phyloP scores from a whole-genome alignment of 2,113 vertebrate species.

The Gnathonemus longibarbis region DNA sequence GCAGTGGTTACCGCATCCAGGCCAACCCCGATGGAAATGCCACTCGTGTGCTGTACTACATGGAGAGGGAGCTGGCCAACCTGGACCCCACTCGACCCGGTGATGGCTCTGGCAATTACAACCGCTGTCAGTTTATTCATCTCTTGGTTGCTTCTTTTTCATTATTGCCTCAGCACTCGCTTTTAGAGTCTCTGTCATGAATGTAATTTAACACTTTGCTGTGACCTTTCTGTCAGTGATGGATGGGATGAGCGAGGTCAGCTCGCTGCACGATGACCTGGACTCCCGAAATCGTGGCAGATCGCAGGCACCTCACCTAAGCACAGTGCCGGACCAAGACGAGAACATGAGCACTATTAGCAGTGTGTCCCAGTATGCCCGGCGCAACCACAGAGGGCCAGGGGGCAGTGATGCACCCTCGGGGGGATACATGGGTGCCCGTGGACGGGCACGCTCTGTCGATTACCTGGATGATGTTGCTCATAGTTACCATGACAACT shows the following conservation, averaged over 20 bases:
- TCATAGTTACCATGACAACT: conserved; percentile 42
- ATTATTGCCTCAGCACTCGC: neutral
- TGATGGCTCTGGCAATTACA: conserved; percentile 52
- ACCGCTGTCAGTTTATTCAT: conserved; percentile 59
- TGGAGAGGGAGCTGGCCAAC: conserved; percentile 81
- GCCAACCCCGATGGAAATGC: conserved; percentile 78
- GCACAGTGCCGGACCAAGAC: conserved; percentile 59
- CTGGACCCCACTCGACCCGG: conserved; percentile 70
- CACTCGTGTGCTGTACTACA: conserved; percentile 80
- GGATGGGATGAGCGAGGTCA: conserved; percentile 75
- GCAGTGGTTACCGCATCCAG: conserved; percentile 82
- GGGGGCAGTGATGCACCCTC: conserved; percentile 11
- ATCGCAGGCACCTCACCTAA: conserved; percentile 56
- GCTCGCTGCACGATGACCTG: conserved; percentile 68
- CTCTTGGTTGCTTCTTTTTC: neutral
- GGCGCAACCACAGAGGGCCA: conserved; percentile 40
- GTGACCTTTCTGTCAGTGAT: conserved; percentile 37
- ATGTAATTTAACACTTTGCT: neutral
- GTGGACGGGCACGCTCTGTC: conserved; percentile 66
- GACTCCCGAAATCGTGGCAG: conserved; percentile 54
- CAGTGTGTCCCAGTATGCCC: conserved; percentile 63
- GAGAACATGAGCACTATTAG: conserved; percentile 68
- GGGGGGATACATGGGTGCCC: conserved; percentile 31
- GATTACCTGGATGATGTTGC: conserved; percentile 73
- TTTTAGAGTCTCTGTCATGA: neutral